Evolutionary conservation across 1,140 invertebrate genomes (phyloP), one percentile per base, ranked within the genome.

Genomic region (Drosophila suzukii): DNA sequence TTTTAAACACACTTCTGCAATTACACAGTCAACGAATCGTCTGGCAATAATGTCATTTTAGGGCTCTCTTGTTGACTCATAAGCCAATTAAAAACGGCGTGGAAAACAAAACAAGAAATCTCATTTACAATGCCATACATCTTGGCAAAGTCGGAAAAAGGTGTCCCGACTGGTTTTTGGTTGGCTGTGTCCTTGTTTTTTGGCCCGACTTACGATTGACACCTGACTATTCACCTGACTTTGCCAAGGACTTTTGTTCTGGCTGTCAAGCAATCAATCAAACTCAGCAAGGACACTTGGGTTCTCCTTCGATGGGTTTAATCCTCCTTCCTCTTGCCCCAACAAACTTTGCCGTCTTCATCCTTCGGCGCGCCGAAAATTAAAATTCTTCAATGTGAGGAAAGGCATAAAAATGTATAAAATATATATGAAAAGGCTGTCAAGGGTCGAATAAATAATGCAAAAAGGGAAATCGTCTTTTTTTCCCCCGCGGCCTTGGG

Each of bases 361-460:
- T 59, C 55, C 55, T 62, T 53, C 17, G 60, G 55, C 30, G 41
- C 24, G 68, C 36, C 34, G 68, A 56, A 72, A 72, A 72, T 72
- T 72, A 72, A 72, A 72, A 72, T 72, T 49, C 68, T 58, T 58
- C 53, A 72, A 71, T 71, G 67, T 71, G 67, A 71, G 51, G 68
- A 58, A 58, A 70, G 62, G 62, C 50, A 70, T 71, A 72, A 72
- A 71, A 50, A 57, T 71, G 68, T 72, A 72, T 72, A 36, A 71
- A 72, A 72, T 72, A 72, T 72, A 72, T 72, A 72, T 72, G 68
- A 72, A 72, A 72, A 72, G 68, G 68, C 68, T 72, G 66, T 72
- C 68, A 71, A 72, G 68, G 68, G 68, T 71, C 68, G 65, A 72
- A 72, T 72, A 72, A 72, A 72, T 72, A 72, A 72, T 72, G 68